These are phyloP conservation scores for Hymenopus coronatus DNA, from an alignment of 2,888 invertebrate species.

Conservation along the genomic window DNA sequence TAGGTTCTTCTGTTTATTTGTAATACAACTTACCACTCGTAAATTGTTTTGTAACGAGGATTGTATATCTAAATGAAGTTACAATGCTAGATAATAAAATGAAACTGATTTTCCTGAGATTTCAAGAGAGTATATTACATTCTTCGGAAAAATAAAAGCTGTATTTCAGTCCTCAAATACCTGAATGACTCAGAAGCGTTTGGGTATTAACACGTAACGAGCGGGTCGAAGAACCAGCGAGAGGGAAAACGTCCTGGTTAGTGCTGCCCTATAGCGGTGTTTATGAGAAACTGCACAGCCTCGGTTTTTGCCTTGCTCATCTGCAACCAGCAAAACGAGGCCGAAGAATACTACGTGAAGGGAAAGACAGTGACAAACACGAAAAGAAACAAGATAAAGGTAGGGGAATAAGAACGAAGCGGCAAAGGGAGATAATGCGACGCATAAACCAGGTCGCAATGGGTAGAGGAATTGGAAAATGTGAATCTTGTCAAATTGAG, in stretches of 20 bases:
- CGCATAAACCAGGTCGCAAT: neutral
- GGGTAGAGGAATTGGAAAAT: neutral
- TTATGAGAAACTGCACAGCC: neutral
- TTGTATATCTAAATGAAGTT: too few species aligned
- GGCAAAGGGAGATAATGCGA: neutral
- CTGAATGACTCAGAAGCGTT: neutral
- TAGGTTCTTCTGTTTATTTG: too few species aligned
- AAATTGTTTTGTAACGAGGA: too few species aligned
- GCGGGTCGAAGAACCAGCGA: neutral
- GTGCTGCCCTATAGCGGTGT: constrained; percentile 19
- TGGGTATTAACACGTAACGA: neutral
- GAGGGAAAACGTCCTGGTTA: neutral
- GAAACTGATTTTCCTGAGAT: too few species aligned
- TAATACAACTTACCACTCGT: too few species aligned
- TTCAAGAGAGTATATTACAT: too few species aligned
- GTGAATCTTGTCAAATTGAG: neutral
- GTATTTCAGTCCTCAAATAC: neutral
- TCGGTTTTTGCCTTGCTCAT: constrained; percentile 6
- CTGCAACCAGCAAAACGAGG: constrained; percentile 8
- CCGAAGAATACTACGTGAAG: neutral
- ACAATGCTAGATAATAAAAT: too few species aligned
- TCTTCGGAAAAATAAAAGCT: neutral
- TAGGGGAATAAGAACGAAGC: neutral
- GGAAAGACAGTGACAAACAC: neutral
- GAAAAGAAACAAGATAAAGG: neutral